These are phyloP conservation scores for Odontophorus gujanensis DNA, from an alignment of 2,113 vertebrate genomes.

Conservation along the genomic window DNA sequence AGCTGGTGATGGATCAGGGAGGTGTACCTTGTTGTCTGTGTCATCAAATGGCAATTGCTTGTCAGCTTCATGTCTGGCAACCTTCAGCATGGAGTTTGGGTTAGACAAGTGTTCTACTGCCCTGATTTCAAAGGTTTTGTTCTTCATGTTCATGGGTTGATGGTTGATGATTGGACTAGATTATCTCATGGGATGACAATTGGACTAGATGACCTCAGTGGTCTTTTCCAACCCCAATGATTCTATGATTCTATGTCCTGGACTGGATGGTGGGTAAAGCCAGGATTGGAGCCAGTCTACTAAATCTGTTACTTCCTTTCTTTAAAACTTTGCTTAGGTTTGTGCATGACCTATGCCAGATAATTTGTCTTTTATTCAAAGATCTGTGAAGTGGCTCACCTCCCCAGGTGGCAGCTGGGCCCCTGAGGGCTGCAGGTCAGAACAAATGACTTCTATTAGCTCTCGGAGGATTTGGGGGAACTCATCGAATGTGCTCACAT, in stretches of 20 bases:
- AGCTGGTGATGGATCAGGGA: not conserved
- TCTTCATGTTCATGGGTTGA: not conserved
- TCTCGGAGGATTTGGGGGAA: slow-evolving; percentile 85
- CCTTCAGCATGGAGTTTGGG: not conserved
- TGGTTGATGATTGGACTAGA: too few relatives aligned
- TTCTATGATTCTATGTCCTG: not conserved
- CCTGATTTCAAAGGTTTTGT: not conserved
- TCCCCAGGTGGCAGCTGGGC: not conserved
- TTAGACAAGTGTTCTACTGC: not conserved
- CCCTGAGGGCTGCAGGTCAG: slow-evolving; percentile 35
- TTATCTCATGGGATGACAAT: too few relatives aligned
- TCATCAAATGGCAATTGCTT: not conserved
- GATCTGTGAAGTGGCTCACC: slow-evolving; percentile 32
- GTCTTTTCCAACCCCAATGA: too few relatives aligned
- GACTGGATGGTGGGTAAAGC: not conserved
- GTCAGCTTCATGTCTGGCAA: not conserved
- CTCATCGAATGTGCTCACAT: slow-evolving; percentile 81
- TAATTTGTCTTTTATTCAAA: not conserved
- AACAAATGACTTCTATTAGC: slow-evolving; percentile 83
- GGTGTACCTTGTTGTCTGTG: not conserved
- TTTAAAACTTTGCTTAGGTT: not conserved
- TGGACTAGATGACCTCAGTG: too few relatives aligned
- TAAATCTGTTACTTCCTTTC: not conserved
- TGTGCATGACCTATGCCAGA: not conserved
- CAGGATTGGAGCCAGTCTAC: not conserved